phyloP scores from a whole-genome alignment of 2,113 vertebrate species.

The Dissostichus mawsoni region DNA sequence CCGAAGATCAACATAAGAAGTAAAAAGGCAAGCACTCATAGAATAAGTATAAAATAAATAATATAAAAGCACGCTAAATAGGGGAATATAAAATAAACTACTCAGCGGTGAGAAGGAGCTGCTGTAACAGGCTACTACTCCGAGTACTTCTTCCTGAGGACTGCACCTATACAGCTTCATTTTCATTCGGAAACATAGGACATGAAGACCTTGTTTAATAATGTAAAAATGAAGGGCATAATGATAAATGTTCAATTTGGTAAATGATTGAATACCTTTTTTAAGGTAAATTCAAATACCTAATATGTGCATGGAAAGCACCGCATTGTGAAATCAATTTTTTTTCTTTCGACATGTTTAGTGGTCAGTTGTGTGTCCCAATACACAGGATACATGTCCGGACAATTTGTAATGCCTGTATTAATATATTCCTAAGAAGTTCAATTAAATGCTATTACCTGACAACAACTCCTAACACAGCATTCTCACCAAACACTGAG shows the following conservation, averaged over 20 bases:
- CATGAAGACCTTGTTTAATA: not conserved
- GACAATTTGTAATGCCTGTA: not conserved
- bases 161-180: too few relatives aligned
- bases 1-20: too few relatives aligned
- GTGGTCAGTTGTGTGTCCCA: not conserved
- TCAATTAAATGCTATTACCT: not conserved
- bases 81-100: too few relatives aligned
- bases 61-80: too few relatives aligned
- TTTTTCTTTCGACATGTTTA: not conserved
- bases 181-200: not conserved
- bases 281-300: not conserved
- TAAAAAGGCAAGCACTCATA: too few relatives aligned
- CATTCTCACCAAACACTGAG: slow-evolving; percentile 2
- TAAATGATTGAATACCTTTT: not conserved
- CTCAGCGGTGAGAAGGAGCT: too few relatives aligned
- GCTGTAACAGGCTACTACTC: too few relatives aligned
- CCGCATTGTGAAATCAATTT: not conserved
- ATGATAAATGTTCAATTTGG: not conserved
- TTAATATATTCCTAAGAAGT: not conserved
- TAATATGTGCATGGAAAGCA: not conserved
- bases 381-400: not conserved
- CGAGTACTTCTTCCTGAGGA: not conserved
- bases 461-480: not conserved
- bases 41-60: too few relatives aligned
- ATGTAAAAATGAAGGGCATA: not conserved